These are phyloP conservation scores for Xyrauchen texanus DNA, from an alignment of 2,113 vertebrate species.

Conservation along the genomic window DNA sequence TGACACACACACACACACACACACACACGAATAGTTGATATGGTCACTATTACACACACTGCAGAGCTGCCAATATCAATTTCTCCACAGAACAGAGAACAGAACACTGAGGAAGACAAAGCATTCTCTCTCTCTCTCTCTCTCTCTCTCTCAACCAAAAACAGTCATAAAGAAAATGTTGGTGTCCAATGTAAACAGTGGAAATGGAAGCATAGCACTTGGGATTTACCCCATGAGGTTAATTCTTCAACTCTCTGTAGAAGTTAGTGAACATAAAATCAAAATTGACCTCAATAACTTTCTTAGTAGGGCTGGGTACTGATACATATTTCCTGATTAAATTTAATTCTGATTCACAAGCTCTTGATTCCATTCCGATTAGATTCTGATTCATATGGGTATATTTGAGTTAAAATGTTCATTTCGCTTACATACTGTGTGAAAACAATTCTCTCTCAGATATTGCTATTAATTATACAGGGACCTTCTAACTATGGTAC, in stretches of 20 bases:
- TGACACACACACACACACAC: conserved; percentile 70
- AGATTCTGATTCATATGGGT: too few relatives aligned
- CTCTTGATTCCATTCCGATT: too few relatives aligned
- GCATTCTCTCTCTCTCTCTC: conserved; percentile 43
- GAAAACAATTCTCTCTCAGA: too few relatives aligned
- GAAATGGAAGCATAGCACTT: not conserved
- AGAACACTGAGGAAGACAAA: conserved; percentile 61
- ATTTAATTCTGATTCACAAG: too few relatives aligned
- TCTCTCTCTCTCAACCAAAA: conserved; percentile 1
- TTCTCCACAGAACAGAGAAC: conserved; percentile 65
- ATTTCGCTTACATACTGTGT: too few relatives aligned
- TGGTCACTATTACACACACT: conserved; percentile 68
- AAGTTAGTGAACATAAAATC: conserved; percentile 4
- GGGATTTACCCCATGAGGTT: not conserved
- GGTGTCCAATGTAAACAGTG: not conserved
- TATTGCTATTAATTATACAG: too few relatives aligned
- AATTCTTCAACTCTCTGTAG: not conserved
- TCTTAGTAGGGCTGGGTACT: too few relatives aligned
- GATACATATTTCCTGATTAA: too few relatives aligned
- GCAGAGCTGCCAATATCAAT: conserved; percentile 74
- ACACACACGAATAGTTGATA: conserved; percentile 20
- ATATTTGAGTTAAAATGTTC: too few relatives aligned
- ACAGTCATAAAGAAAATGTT: conserved; percentile 2
- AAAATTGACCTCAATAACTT: too few relatives aligned
- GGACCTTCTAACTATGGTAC: too few relatives aligned